A percentile compares a stretch with the other conserved stretches of the same genome.
phyloP scores from a whole-genome alignment of 2,888 invertebrate genomes.

The Morpho achilles region DNA sequence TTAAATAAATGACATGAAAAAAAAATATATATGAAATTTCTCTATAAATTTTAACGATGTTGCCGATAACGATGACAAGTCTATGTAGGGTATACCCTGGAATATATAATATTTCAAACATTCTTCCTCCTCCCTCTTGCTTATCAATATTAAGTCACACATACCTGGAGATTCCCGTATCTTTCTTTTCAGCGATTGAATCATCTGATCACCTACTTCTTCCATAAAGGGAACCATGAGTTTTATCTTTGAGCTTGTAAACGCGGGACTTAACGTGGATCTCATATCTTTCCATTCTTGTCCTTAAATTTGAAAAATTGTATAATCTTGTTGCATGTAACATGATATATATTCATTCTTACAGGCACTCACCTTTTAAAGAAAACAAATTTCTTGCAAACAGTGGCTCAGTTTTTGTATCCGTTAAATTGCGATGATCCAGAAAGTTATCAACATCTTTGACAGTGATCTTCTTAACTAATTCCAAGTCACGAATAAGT shows the following conservation, averaged over 20 bases:
- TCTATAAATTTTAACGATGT: too few relatives aligned
- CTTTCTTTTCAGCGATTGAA: constrained; percentile 35
- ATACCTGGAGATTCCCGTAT: constrained; percentile 32
- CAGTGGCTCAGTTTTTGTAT: constrained; percentile 57
- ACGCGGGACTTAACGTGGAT: constrained; percentile 60
- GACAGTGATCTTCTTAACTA: constrained; percentile 67
- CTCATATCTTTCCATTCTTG: constrained; percentile 59
- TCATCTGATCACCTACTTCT: constrained; percentile 50
- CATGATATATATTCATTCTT: too few relatives aligned
- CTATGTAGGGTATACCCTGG: too few relatives aligned
- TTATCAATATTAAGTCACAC: not conserved
- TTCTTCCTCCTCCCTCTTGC: too few relatives aligned
- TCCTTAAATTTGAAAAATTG: constrained; percentile 31
- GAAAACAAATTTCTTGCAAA: constrained; percentile 66
- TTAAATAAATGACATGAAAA: too few relatives aligned
- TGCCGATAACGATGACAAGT: too few relatives aligned
- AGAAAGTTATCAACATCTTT: constrained; percentile 77
- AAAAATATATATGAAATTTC: too few relatives aligned
- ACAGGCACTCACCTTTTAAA: constrained; percentile 3
- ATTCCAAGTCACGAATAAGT: constrained; percentile 64
- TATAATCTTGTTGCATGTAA: too few relatives aligned
- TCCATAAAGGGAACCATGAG: constrained; percentile 43
- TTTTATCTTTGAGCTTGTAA: constrained; percentile 33
- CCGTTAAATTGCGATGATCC: constrained; percentile 57
- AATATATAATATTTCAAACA: too few relatives aligned